phyloP scores from a whole-genome alignment of 2,888 invertebrate genomes.

The Pyrocoelia pectoralis region DNA sequence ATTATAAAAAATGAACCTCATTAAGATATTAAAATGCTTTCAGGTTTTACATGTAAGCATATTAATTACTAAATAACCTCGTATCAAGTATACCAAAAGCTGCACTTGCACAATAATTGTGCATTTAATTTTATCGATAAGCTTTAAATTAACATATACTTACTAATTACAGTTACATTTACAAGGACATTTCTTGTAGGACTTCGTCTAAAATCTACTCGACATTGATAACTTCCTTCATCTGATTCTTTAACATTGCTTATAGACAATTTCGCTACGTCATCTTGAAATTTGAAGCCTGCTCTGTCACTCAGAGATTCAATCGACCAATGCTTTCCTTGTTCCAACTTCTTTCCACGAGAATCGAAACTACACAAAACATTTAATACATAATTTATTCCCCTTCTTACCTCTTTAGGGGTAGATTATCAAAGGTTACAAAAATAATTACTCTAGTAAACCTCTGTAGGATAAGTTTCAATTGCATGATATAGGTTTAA shows the following conservation, averaged over 20 bases:
- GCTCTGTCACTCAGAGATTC: slow-evolving; percentile 78
- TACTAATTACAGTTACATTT: slow-evolving; percentile 89
- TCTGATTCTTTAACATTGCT: slow-evolving; percentile 78
- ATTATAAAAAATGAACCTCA: too few relatives aligned
- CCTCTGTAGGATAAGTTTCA: slow-evolving; percentile 24
- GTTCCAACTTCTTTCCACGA: slow-evolving; percentile 73
- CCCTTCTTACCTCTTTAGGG: neutral
- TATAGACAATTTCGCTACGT: slow-evolving; percentile 78
- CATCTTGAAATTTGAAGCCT: slow-evolving; percentile 77
- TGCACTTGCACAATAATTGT: too few relatives aligned
- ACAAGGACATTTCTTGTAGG: slow-evolving; percentile 88
- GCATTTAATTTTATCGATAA: too few relatives aligned
- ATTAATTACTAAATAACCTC: too few relatives aligned
- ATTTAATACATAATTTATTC: slow-evolving; percentile 2
- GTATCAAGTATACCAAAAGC: too few relatives aligned
- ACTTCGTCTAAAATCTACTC: slow-evolving; percentile 90
- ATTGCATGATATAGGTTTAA: slow-evolving; percentile 28
- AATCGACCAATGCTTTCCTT: slow-evolving; percentile 86
- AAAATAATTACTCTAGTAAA: slow-evolving; percentile 21
- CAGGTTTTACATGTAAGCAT: too few relatives aligned
- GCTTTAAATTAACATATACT: too few relatives aligned
- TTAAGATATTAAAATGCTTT: too few relatives aligned
- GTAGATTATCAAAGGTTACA: neutral
- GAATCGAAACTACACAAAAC: slow-evolving; percentile 71
- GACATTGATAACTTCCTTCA: slow-evolving; percentile 84